Evolutionary conservation across 1,140 invertebrate genomes (phyloP), one percentile per base, ranked within the genome.

Genomic region (Diachasma alloeum): DNA sequence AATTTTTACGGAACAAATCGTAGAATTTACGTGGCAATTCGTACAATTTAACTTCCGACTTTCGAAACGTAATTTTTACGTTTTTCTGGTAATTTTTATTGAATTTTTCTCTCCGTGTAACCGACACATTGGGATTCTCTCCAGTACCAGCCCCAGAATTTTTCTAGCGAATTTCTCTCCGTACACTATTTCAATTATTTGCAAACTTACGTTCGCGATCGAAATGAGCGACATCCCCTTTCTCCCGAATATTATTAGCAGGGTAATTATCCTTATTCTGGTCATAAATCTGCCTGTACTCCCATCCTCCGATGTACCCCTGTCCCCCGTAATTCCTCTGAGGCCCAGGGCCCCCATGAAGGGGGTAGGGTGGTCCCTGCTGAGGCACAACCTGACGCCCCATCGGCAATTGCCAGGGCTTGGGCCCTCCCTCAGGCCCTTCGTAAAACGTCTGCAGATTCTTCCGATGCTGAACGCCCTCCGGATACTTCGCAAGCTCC

Each of bases 251-350:
- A 13, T 82, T 31, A 77, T 84, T 85, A n/a, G 79, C 75, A 67
- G 76, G 77, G 67, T 84, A 87, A 1, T 82, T 83, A 36, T 86
- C 87, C 19, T 76, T 82, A 59, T 83, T 87, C 46, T 84, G 85
- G 37, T 88, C 86, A 36, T 86, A 86, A 3, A 86, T 78, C 24
- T 85, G 83, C 59, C 82, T 83, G 79, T 87, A 87, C 48, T 88
- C 83, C 87, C 86, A 80, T 6, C 63, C 75, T 83, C 31, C 82
- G 81, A 56, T 13, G 68, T 88, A 88, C 3, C 81, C 79, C 1
- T 85, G 83, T 4, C 81, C 82, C 6, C 81, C 86, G 22, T 83
- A 82, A 76, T 79, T 83, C 17, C 82, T 80, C 66, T 76, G 82
- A 6, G 83, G 76, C 31, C 22, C 24, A 66, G 81, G 77, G 13